These are phyloP conservation scores for Drosophila colorata DNA, from an alignment of 2,888 invertebrate genomes.

Conservation along the genomic window DNA sequence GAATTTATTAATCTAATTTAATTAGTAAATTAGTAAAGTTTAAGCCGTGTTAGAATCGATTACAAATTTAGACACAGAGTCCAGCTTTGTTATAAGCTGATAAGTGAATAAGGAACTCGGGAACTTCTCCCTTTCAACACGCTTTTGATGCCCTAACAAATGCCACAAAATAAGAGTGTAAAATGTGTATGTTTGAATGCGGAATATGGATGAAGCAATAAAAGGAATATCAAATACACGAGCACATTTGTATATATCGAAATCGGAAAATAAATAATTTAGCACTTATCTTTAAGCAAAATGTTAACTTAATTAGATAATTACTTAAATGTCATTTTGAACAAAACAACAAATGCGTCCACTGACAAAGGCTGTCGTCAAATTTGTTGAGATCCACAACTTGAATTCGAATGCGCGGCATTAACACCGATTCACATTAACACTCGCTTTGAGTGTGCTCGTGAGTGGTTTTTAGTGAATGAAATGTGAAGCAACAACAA, in stretches of 20 bases:
- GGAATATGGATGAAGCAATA: conserved; percentile 6
- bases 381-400: conserved; percentile 37
- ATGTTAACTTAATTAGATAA: conserved; percentile 83
- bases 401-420: conserved; percentile 40
- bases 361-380: conserved; percentile 51
- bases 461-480: conserved; percentile 57
- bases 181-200: too few relatives aligned
- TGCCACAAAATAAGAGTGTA: too few relatives aligned
- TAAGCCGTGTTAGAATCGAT: too few relatives aligned
- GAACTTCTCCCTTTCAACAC: too few relatives aligned
- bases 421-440: conserved; percentile 28
- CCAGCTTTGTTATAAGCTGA: background rate
- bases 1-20: too few relatives aligned
- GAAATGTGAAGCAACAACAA: conserved; percentile 29
- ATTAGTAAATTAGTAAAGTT: too few relatives aligned
- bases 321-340: conserved; percentile 75
- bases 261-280: conserved; percentile 70
- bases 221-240: conserved; percentile 16
- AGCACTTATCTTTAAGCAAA: conserved; percentile 78
- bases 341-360: conserved; percentile 65
- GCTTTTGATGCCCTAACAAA: too few relatives aligned
- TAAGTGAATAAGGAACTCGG: too few relatives aligned
- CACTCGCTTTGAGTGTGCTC: conserved; percentile 6
- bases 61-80: too few relatives aligned
- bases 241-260: conserved; percentile 20